Percentiles rank a stretch among this genome's conserved stretches.
These are phyloP conservation scores for Perca schrenkii DNA, from an alignment of 2,113 vertebrate species.

Conservation along the genomic window DNA sequence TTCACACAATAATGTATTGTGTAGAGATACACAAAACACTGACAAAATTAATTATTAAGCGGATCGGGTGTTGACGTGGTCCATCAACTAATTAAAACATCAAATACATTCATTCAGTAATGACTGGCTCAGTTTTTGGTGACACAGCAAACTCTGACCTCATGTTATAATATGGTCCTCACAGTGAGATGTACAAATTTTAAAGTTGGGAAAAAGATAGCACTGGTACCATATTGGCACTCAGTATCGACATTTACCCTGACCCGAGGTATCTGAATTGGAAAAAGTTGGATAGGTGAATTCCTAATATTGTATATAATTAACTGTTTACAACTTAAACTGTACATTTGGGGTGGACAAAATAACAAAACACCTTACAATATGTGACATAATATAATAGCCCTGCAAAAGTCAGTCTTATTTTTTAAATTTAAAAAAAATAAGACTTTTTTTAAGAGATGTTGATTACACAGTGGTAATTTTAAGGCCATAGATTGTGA, in stretches of 20 bases:
- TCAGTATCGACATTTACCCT: too few species aligned
- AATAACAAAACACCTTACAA: slow-evolving; percentile 5
- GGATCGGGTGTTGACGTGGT: too few species aligned
- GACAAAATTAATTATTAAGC: neutral
- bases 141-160: neutral
- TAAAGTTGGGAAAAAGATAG: neutral
- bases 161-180: neutral
- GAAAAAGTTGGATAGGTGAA: neutral
- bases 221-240: neutral
- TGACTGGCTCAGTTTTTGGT: neutral
- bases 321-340: neutral
- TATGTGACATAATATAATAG: neutral
- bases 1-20: neutral
- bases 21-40: neutral
- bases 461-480: neutral
- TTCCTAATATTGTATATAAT: neutral
- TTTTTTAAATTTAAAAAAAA: neutral
- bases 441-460: neutral
- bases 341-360: slow-evolving; percentile 10
- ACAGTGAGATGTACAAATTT: neutral
- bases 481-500: neutral
- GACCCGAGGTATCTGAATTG: neutral
- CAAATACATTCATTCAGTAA: neutral
- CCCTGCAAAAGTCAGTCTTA: too few species aligned
- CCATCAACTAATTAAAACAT: neutral